Evolutionary conservation across 2,797 vertebrate genomes (phyloP), one percentile per base, ranked within the genome.

Genomic region (Myotis daubentonii): DNA sequence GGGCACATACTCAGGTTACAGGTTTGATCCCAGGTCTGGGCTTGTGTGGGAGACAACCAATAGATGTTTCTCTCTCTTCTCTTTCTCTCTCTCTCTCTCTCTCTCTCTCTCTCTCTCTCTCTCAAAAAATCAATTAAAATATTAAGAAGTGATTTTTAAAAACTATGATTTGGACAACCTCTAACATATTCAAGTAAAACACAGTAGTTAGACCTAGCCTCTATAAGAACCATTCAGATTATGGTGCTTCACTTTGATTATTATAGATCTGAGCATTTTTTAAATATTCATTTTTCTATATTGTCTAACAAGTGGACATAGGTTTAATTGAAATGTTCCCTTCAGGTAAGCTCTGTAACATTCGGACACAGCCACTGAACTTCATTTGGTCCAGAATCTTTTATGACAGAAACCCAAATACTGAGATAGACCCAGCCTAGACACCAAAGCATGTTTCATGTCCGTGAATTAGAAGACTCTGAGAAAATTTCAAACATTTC

Each of bases 121-220:
- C 2, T 0, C 2, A 41, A 20, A 57, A 68, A 19, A 19, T 68
- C 65, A 68, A 33, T 94, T 94, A 87, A 97, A 92, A 33, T 79
- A 91, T 41, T 49, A 91, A 95, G 9, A 97, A 22, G 62, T 49
- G 8, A 57, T 68, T 28, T 93, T 92, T 89, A 95, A 93, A 97
- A 93, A 83, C 57, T 75, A 78, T 70, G 75, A 93, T 81, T 84
- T 89, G 47, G n/a, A 74, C 5, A 94, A 22, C 44, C 53, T 95
- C 66, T 62, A 80, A 85, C 74, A 94, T 78, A 53, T 51, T 92
- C n/a, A 86, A 94, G 96, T 95, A 84, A 96, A 55, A 83, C 62
- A 62, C 62, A 94, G 91, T 70, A 83, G 62, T 5, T 92, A 53
- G 1, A 92, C 8, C 44, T 87, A 81, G 83, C 30, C 0, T 6